phyloP scores from a whole-genome alignment of 2,113 vertebrate species.

The Neogobius melanostomus region DNA sequence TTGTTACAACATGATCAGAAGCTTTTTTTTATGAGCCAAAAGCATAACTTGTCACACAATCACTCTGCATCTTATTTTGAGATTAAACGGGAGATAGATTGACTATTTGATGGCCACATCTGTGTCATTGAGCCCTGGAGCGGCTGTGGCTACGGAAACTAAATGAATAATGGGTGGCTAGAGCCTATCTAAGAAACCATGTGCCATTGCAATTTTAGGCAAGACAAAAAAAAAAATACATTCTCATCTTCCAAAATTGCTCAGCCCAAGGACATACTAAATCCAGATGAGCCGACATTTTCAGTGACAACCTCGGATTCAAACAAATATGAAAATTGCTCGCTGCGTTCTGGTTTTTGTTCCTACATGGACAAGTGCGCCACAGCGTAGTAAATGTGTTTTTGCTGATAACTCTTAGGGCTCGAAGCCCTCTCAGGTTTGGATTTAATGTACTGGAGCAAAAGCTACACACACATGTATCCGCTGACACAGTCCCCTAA shows the following conservation, averaged over 20 bases:
- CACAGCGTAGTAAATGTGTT: constrained; percentile 13
- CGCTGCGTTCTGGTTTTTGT: constrained; percentile 2
- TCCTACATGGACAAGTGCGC: constrained; percentile 2
- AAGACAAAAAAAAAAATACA: not conserved
- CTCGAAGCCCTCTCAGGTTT: not conserved
- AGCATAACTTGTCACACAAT: no score
- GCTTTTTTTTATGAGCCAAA: no score
- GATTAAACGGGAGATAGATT: no score
- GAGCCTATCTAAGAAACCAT: not conserved
- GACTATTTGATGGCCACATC: no score
- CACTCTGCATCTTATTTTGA: no score
- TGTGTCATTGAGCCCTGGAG: no score
- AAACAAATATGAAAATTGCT: constrained; percentile 17
- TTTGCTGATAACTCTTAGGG: constrained; percentile 19
- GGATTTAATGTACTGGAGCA: constrained; percentile 11
- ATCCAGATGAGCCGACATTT: constrained; percentile 7
- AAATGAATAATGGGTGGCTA: not conserved
- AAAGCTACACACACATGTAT: constrained; percentile 25
- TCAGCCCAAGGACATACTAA: not conserved
- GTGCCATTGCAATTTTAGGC: not conserved
- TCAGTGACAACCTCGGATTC: not conserved
- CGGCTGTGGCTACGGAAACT: no score
- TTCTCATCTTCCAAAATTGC: not conserved
- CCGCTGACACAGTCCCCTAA: constrained; percentile 43
- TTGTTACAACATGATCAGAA: no score